A percentile compares a stretch with the other conserved stretches of the same genome.
These are phyloP conservation scores for Glossophaga mutica DNA, from an alignment of 2,797 vertebrate genomes.

Conservation along the genomic window DNA sequence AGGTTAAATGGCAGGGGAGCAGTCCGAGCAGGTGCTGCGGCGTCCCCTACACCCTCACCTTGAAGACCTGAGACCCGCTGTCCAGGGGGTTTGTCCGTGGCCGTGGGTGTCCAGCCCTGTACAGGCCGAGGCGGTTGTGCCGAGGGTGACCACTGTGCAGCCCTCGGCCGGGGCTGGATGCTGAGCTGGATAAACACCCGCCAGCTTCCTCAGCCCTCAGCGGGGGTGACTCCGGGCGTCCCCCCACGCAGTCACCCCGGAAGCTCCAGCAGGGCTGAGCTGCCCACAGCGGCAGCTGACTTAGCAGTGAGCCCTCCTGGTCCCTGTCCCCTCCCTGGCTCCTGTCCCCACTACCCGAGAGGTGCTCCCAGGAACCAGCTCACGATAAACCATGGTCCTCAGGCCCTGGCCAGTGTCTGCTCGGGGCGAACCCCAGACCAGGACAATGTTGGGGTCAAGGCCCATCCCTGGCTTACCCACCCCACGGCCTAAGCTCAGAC, in stretches of 20 bases:
- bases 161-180: accelerated
- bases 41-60: too few species aligned
- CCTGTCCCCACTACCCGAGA: too few species aligned
- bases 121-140: background rate
- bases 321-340: background rate
- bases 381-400: background rate
- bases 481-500: background rate
- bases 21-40: accelerated
- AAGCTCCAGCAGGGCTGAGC: background rate
- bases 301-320: background rate
- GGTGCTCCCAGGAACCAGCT: background rate
- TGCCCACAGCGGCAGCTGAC: accelerated
- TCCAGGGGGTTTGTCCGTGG: background rate
- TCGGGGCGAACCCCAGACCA: background rate
- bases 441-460: background rate
- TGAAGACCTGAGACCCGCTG: background rate
- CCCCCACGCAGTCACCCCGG: accelerated
- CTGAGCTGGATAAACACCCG: accelerated
- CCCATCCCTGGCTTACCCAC: background rate
- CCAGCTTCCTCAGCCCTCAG: background rate
- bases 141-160: accelerated
- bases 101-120: background rate
- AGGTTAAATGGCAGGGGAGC: background rate
- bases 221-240: accelerated
- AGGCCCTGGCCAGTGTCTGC: background rate